Base-by-base conservation (phyloP, 2,113 vertebrate genomes). In the Bubo blakistoni region DNA sequence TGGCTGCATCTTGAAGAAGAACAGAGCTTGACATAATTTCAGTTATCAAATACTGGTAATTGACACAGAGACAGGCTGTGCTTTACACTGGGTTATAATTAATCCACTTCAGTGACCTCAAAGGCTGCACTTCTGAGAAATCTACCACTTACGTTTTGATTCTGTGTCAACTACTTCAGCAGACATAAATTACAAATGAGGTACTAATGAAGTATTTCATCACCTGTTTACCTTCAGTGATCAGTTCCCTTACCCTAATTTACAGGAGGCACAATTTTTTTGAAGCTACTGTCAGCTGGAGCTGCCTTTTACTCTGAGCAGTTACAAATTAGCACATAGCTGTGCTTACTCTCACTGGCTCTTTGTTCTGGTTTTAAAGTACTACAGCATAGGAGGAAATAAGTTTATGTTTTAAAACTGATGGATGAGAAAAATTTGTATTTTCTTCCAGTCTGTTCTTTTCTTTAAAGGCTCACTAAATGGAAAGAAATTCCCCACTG, bases 161-260 rank as follows among this genome's bases (percentile, higher is more conserved):
- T 96, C 96, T 95, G 96, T 98, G 98, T 98, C 98, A 98, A 94
- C 98, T 97, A 95, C 97, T 97, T 88, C 94, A 96, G 96, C 81
- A 96, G 97, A 97, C 93, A 97, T 97, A 98, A 97, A 96, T 98
- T 98, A 98, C 93, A 88, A 96, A 98, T 97, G 97, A 98, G 97
- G 96, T 97, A 97, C 97, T 98, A 97, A 98, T 97, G 97, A 97
- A 96, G 95, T 86, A 93, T 97, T 98, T 98, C 98, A 98, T 97
- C 97, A 97, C 98, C 96, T 97, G 97, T 97, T 98, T 97, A 97
- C 97, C 96, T 97, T 97, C 97, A 84, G 58, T 90, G 94, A 97
- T 97, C 97, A 95, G 96, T 74, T 94, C 86, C 92, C 82, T 94
- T 95, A 95, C 94, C 93, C 96, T 96, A 94, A 97, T 97, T 97